A percentile compares a stretch with the other conserved stretches of the same genome.
Evolutionary conservation across 2,113 vertebrate species (phyloP).

Genomic region (Rhodinocichla rosea): DNA sequence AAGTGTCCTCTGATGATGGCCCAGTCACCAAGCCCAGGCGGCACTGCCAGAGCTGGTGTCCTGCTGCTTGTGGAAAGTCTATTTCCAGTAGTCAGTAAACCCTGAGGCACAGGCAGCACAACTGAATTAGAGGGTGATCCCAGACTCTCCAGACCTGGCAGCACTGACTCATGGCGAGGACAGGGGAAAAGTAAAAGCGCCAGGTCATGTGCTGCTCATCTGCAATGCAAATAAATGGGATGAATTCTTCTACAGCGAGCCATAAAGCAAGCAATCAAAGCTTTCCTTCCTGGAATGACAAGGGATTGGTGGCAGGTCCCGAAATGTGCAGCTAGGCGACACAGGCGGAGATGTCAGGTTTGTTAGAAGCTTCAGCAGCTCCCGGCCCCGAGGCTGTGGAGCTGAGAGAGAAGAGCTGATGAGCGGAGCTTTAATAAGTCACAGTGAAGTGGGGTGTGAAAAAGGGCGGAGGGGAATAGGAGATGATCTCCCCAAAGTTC

Average conservation of each 20-base stretch:
- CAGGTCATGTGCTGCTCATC: background rate
- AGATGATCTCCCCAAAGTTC: background rate
- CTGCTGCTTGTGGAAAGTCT: background rate
- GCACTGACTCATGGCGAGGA: background rate
- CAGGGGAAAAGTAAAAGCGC: background rate
- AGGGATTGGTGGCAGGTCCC: background rate
- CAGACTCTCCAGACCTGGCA: background rate
- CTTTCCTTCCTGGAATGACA: background rate
- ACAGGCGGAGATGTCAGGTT: background rate
- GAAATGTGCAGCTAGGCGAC: background rate
- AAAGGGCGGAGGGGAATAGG: background rate
- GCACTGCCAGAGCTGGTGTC: background rate
- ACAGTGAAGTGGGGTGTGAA: background rate
- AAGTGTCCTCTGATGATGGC: background rate
- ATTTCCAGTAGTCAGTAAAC: background rate
- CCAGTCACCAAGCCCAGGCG: background rate
- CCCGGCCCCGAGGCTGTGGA: background rate
- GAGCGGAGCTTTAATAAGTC: conserved; percentile 22
- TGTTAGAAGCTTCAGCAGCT: conserved; percentile 4
- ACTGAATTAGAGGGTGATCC: background rate
- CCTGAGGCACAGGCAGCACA: background rate
- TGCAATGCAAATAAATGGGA: background rate
- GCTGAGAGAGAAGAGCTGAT: background rate
- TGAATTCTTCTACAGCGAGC: background rate
- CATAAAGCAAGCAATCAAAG: background rate